These are phyloP conservation scores for Clarias batrachus DNA, from an alignment of 2,113 vertebrate genomes.

Conservation along the genomic window DNA sequence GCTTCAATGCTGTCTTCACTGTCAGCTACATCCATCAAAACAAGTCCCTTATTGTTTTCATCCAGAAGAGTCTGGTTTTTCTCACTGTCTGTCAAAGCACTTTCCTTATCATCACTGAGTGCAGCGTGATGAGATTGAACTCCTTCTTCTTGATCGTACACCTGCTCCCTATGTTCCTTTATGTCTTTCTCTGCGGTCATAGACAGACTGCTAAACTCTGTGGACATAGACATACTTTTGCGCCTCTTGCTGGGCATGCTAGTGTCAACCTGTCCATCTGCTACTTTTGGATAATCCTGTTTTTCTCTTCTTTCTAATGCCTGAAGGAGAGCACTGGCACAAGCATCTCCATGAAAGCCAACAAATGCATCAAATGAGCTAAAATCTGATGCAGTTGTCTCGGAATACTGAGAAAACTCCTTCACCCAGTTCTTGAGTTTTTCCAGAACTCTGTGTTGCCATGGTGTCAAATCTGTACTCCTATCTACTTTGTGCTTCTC, in stretches of 20 bases:
- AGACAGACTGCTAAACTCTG: not conserved
- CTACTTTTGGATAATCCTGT: not conserved
- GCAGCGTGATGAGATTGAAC: not conserved
- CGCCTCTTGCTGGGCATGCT: not conserved
- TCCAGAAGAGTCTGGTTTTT: not conserved
- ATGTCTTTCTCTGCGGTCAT: constrained; percentile 8
- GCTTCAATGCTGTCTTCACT: constrained; percentile 30
- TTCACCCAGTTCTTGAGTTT: constrained; percentile 68
- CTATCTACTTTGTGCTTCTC: constrained; percentile 78
- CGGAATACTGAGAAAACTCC: constrained; percentile 52
- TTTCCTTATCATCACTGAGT: not conserved
- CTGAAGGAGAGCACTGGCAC: constrained; percentile 72
- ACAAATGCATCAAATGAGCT: constrained; percentile 67
- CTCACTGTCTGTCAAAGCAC: not conserved
- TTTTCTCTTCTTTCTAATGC: constrained; percentile 60
- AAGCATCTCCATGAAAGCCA: constrained; percentile 73
- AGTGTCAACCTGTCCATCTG: not conserved
- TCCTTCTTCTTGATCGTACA: not conserved
- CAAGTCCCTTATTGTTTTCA: constrained; percentile 3
- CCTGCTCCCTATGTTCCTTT: constrained; percentile 25
- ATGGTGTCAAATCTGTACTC: constrained; percentile 68
- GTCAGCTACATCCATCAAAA: constrained; percentile 30
- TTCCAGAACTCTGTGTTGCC: constrained; percentile 65
- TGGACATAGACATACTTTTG: not conserved
- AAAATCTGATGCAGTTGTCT: constrained; percentile 52